phyloP scores from a whole-genome alignment of 1,140 invertebrate genomes.

The Venustaconcha ellipsiformis region DNA sequence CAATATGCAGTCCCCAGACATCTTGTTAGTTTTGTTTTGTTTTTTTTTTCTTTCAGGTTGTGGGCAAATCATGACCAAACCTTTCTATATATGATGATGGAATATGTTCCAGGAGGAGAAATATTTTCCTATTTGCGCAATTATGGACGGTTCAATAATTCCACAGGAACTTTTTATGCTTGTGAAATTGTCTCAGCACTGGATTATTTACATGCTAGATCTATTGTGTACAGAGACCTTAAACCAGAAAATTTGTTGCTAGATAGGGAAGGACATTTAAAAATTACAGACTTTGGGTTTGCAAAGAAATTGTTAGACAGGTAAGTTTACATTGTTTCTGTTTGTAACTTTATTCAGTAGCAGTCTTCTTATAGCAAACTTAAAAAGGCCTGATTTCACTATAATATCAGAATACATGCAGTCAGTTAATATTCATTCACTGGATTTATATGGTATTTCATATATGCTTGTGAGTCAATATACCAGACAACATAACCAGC shows the following conservation, averaged over 20 bases:
- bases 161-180: slow-evolving; percentile 92
- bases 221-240: slow-evolving; percentile 72
- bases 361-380: too few species aligned
- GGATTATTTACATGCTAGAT: slow-evolving; percentile 85
- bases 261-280: slow-evolving; percentile 92
- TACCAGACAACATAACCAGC: too few species aligned
- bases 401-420: too few species aligned
- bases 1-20: too few species aligned
- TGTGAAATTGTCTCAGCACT: slow-evolving; percentile 93
- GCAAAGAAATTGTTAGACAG: slow-evolving; percentile 92
- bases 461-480: too few species aligned
- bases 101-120: slow-evolving; percentile 91
- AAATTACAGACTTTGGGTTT: slow-evolving; percentile 98
- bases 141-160: slow-evolving; percentile 88
- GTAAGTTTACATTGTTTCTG: slow-evolving; percentile 54
- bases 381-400: too few species aligned
- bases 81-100: slow-evolving; percentile 92
- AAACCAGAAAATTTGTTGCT: slow-evolving; percentile 95
- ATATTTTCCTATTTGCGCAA: slow-evolving; percentile 95
- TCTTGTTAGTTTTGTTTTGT: slow-evolving; percentile 9
- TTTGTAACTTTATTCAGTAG: too few species aligned
- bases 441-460: too few species aligned
- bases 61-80: slow-evolving; percentile 90
- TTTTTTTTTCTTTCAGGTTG: slow-evolving; percentile 77
- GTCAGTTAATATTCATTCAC: too few species aligned